Evolutionary conservation across 2,113 vertebrate genomes (phyloP).

Genomic region (Eclectus roratus): DNA sequence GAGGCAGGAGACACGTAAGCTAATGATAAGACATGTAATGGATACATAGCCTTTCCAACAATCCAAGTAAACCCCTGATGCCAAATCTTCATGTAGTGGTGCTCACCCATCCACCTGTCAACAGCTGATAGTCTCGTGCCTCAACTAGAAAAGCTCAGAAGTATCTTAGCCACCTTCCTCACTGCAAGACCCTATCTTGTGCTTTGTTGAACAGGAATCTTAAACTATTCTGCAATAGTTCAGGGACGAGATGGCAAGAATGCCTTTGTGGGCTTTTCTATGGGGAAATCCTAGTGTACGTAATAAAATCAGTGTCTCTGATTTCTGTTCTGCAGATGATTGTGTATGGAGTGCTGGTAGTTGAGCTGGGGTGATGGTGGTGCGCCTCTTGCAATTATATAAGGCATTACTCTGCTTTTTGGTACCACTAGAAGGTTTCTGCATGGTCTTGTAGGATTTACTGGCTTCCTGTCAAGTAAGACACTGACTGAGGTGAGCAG

Average conservation of each 20-base stretch:
- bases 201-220: not conserved
- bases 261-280: not conserved
- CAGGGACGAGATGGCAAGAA: not conserved
- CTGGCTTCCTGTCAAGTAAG: not conserved
- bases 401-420: not conserved
- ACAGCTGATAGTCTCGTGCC: not conserved
- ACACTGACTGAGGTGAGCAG: not conserved
- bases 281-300: not conserved
- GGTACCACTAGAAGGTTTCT: not conserved
- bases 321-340: not conserved
- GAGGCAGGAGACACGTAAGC: not conserved
- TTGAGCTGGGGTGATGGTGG: not conserved
- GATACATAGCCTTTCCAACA: not conserved
- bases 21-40: not conserved
- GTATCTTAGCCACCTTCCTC: not conserved
- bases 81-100: not conserved
- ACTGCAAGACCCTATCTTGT: not conserved
- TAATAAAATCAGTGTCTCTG: not conserved
- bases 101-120: not conserved
- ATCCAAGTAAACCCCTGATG: accelerated
- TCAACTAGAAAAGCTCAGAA: not conserved
- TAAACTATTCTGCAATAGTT: not conserved
- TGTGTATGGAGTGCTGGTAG: not conserved
- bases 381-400: not conserved
- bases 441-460: not conserved